Evolutionary conservation across 2,113 vertebrate genomes (phyloP).

Genomic region (Paratilapia polleni): DNA sequence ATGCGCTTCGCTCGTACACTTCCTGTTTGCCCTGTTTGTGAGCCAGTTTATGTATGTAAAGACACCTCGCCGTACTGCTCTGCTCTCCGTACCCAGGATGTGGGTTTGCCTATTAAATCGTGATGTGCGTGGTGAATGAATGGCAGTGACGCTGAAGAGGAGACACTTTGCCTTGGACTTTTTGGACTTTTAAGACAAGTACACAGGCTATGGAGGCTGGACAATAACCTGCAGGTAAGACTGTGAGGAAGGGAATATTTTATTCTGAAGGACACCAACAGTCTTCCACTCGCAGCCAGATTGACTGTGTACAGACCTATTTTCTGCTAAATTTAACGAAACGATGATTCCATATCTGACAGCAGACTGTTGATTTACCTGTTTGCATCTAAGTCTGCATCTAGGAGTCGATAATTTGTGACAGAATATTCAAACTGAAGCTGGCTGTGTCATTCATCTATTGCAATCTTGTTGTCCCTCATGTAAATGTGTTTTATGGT

Average conservation of each 20-base stretch:
- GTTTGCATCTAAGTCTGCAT: not conserved
- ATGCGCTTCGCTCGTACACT: conserved; percentile 66
- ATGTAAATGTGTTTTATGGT: not conserved
- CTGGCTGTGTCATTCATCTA: not conserved
- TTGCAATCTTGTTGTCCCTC: conserved; percentile 4
- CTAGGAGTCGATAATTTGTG: not conserved
- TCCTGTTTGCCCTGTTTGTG: conserved; percentile 75
- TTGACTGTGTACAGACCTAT: not conserved
- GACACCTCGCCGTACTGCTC: not conserved
- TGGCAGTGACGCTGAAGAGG: conserved; percentile 44
- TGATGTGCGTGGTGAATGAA: conserved; percentile 50
- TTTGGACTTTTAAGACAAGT: conserved; percentile 1
- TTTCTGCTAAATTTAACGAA: not conserved
- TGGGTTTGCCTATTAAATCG: conserved; percentile 45
- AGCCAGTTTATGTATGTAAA: conserved; percentile 8
- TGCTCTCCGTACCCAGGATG: conserved; percentile 62
- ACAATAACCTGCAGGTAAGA: conserved; percentile 65
- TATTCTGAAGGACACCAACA: not conserved
- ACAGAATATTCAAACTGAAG: not conserved
- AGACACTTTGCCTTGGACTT: conserved; percentile 28
- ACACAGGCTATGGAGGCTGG: conserved; percentile 50
- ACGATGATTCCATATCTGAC: not conserved
- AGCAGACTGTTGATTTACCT: not conserved
- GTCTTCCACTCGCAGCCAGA: not conserved
- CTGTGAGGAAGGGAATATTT: not conserved